Conservation (phyloP, 2,113 vertebrate species). For the Cottus gobio region DNA sequence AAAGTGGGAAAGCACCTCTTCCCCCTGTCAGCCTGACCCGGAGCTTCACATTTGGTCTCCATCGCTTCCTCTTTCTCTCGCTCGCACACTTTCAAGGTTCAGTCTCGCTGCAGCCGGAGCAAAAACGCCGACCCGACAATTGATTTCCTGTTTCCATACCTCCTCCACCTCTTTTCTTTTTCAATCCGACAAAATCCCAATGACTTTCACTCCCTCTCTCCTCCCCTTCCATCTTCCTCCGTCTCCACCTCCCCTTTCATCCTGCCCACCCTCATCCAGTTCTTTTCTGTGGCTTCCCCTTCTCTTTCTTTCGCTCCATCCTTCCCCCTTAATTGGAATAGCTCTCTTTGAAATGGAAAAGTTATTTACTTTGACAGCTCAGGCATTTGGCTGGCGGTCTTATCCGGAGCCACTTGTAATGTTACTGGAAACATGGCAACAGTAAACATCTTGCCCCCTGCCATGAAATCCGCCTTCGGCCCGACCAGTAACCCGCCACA, state of each 20-base stretch:
- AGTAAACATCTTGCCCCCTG: slow-evolving; percentile 69
- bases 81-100: slow-evolving; percentile 30
- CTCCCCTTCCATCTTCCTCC: slow-evolving; percentile 42
- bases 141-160: slow-evolving; percentile 79
- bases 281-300: slow-evolving; percentile 63
- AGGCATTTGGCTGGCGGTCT: slow-evolving; percentile 67
- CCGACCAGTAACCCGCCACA: slow-evolving; percentile 60
- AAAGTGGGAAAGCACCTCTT: slow-evolving; percentile 22
- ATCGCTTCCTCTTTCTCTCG: slow-evolving; percentile 1
- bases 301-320: slow-evolving; percentile 52
- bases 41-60: slow-evolving; percentile 7
- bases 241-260: slow-evolving; percentile 28
- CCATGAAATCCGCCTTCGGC: slow-evolving; percentile 48
- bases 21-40: neutral
- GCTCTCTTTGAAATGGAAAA: slow-evolving; percentile 77
- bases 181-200: slow-evolving; percentile 79
- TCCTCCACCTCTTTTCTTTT: slow-evolving; percentile 58
- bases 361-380: slow-evolving; percentile 76
- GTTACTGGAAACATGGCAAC: slow-evolving; percentile 71
- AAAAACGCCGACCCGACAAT: slow-evolving; percentile 67
- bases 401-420: slow-evolving; percentile 70
- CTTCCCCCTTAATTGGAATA: slow-evolving; percentile 69
- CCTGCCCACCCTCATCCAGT: slow-evolving; percentile 37
- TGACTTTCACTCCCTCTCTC: slow-evolving; percentile 72
- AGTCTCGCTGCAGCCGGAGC: slow-evolving; percentile 54